phyloP scores from a whole-genome alignment of 2,113 vertebrate genomes.

The Apistogramma diplotaenia region DNA sequence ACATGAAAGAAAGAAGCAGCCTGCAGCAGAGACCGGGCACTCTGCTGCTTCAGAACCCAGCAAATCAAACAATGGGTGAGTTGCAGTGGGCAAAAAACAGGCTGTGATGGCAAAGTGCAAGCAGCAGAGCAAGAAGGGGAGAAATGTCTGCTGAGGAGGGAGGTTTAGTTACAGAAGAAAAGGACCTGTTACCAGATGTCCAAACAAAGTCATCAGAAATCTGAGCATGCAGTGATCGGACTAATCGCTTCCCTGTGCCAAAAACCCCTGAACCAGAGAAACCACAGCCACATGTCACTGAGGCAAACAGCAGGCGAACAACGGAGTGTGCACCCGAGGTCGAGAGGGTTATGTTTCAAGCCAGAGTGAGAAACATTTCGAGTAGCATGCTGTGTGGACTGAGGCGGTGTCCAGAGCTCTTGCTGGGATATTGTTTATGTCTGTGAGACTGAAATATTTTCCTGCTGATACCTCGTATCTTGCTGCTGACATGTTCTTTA shows the following conservation, averaged over 20 bases:
- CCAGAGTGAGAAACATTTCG: neutral
- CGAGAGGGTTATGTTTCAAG: conserved; percentile 12
- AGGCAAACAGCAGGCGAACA: conserved; percentile 11
- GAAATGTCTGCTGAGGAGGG: neutral
- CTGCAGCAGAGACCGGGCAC: neutral
- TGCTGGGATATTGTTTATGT: neutral
- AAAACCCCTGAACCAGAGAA: conserved; percentile 3
- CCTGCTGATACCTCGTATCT: conserved; percentile 84
- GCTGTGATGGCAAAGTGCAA: neutral
- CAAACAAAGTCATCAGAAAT: conserved; percentile 3
- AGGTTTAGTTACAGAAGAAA: neutral
- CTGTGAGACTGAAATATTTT: neutral
- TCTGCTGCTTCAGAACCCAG: neutral
- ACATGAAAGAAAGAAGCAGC: conserved; percentile 1
- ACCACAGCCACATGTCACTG: neutral
- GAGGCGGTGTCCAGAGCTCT: neutral
- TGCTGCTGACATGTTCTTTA: conserved; percentile 92
- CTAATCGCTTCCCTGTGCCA: conserved; percentile 1
- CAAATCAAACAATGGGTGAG: neutral
- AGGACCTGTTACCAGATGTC: neutral
- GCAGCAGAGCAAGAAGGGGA: neutral
- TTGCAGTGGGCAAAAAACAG: neutral
- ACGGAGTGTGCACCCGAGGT: neutral
- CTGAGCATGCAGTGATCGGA: neutral
- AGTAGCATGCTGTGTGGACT: neutral